A percentile compares a stretch with the other conserved stretches of the same genome.
phyloP scores from a whole-genome alignment of 1,140 invertebrate species.

The Lineus longissimus region DNA sequence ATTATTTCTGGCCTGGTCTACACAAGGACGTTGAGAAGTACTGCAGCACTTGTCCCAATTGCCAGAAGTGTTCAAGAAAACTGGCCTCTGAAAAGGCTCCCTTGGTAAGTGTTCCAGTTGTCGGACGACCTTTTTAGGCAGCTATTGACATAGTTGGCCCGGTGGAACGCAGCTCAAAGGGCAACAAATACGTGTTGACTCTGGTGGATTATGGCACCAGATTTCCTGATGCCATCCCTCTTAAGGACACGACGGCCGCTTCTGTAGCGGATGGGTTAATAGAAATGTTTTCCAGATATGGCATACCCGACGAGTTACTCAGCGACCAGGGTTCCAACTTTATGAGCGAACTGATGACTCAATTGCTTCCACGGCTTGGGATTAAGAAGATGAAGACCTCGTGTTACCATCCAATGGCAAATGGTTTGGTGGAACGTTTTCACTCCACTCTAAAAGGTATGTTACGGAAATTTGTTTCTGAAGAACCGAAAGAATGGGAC shows the following conservation, averaged over 20 bases:
- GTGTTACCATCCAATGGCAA: not conserved
- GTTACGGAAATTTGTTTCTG: no score
- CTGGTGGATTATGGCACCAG: conserved; percentile 20
- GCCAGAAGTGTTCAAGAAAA: conserved; percentile 21
- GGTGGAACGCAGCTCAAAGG: conserved; percentile 18
- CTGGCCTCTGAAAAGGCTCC: conserved; percentile 13
- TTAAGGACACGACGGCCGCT: not conserved
- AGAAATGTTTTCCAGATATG: conserved; percentile 15
- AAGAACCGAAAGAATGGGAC: no score
- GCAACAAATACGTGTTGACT: conserved; percentile 22
- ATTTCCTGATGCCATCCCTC: conserved; percentile 23
- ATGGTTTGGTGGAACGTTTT: not conserved
- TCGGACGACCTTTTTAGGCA: conserved; percentile 19
- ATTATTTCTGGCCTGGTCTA: conserved; percentile 24
- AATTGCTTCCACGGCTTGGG: conserved; percentile 8
- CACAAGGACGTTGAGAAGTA: conserved; percentile 4
- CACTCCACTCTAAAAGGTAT: conserved; percentile 1
- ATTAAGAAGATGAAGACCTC: not conserved
- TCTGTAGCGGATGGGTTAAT: conserved; percentile 14
- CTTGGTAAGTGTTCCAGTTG: conserved; percentile 17
- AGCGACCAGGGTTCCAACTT: conserved; percentile 23
- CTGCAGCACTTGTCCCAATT: conserved; percentile 20
- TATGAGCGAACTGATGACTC: conserved; percentile 16
- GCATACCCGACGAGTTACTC: conserved; percentile 13
- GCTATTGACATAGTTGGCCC: conserved; percentile 19